Conservation (phyloP, 2,113 vertebrate species). For the Synchiropus splendidus region DNA sequence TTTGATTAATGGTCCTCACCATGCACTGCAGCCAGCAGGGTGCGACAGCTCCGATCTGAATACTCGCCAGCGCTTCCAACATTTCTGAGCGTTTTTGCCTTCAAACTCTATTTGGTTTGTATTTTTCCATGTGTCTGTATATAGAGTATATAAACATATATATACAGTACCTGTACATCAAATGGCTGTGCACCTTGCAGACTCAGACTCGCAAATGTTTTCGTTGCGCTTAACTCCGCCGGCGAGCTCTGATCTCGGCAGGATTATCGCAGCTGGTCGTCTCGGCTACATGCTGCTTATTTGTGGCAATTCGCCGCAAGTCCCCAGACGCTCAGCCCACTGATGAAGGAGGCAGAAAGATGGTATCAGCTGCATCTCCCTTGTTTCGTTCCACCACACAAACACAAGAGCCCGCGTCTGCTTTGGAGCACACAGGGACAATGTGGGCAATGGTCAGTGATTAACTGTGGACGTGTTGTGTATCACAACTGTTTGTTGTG, state of each 20-base stretch:
- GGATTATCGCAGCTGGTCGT: slow-evolving; percentile 7
- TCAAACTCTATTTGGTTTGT: no score
- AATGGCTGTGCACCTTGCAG: not conserved
- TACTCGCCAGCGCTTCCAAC: no score
- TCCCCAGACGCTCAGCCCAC: slow-evolving; percentile 1
- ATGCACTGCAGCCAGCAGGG: slow-evolving; percentile 20
- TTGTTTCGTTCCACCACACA: not conserved
- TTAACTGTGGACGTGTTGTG: slow-evolving; percentile 4
- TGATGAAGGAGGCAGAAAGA: slow-evolving; percentile 5
- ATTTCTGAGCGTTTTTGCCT: no score
- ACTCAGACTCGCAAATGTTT: not conserved
- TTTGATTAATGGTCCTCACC: slow-evolving; percentile 41
- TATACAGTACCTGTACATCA: no score
- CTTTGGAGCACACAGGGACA: not conserved
- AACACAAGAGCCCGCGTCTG: not conserved
- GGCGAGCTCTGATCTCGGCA: no score
- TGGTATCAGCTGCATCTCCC: slow-evolving; percentile 1
- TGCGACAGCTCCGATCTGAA: no score
- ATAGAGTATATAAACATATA: no score
- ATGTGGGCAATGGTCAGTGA: slow-evolving; percentile 1
- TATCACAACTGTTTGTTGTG: slow-evolving; percentile 28
- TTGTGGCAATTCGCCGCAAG: not conserved
- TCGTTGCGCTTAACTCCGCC: not conserved
- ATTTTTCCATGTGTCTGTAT: no score
- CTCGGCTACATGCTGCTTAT: not conserved